Conservation (phyloP, 2,888 invertebrate genomes). For the Conops quadrifasciatus region DNA sequence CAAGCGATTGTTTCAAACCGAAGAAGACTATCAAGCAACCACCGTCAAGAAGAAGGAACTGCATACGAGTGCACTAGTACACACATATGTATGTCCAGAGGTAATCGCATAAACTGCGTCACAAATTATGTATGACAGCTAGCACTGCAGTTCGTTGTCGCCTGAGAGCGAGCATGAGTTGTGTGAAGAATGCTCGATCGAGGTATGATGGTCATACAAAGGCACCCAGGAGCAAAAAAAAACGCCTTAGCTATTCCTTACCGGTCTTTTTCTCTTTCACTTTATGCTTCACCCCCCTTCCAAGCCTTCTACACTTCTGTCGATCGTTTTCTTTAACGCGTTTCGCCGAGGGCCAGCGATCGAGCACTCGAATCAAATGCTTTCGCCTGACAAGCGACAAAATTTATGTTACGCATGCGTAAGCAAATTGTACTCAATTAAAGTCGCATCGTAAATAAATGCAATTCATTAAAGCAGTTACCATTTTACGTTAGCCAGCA, state of each 20-base stretch:
- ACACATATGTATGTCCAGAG: too few species aligned
- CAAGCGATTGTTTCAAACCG: slow-evolving; percentile 25
- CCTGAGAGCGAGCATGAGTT: background rate
- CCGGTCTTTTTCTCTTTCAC: too few species aligned
- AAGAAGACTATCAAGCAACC: background rate
- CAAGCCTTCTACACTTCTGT: too few species aligned
- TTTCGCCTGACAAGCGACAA: slow-evolving; percentile 11
- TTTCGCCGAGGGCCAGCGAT: too few species aligned
- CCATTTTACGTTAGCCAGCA: too few species aligned
- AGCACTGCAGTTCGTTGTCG: slow-evolving; percentile 7
- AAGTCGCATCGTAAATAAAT: slow-evolving; percentile 1
- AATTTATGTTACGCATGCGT: slow-evolving; percentile 26
- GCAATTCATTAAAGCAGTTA: background rate
- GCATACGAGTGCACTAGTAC: background rate
- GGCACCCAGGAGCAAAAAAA: too few species aligned
- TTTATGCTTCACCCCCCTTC: too few species aligned
- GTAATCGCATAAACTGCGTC: too few species aligned
- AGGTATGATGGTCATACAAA: background rate
- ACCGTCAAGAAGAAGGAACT: background rate
- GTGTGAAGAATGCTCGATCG: too few species aligned
- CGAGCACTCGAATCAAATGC: slow-evolving; percentile 19
- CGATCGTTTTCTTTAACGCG: too few species aligned
- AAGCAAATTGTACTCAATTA: slow-evolving; percentile 10
- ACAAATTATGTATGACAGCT: background rate
- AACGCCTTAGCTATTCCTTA: too few species aligned